Conservation (phyloP, 2,113 vertebrate genomes). For the Bungarus multicinctus region DNA sequence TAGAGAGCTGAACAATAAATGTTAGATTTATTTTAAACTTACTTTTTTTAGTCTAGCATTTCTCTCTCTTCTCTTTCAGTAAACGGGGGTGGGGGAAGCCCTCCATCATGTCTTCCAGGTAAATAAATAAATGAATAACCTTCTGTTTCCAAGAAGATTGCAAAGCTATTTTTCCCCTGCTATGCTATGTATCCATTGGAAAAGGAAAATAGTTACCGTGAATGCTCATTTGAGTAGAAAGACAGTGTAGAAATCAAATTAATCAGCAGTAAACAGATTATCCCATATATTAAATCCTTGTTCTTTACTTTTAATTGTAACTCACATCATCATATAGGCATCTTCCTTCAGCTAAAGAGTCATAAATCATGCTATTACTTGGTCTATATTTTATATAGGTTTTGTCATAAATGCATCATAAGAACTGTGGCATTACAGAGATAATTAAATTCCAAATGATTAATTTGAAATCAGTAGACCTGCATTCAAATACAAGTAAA, state of each 20-base stretch:
- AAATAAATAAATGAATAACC: not conserved
- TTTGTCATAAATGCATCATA: not conserved
- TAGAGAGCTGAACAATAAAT: not conserved
- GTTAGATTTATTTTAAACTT: not conserved
- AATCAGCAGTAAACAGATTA: not conserved
- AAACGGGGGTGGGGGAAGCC: not conserved
- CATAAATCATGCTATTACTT: not conserved
- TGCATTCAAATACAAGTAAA: not conserved
- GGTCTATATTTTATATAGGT: not conserved
- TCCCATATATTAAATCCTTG: not conserved
- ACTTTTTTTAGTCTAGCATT: not conserved
- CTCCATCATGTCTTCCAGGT: not conserved
- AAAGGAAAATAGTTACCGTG: not conserved
- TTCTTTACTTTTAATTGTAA: not conserved
- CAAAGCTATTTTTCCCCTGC: not conserved
- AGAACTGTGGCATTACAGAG: not conserved
- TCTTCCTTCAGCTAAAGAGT: not conserved
- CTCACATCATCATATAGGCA: not conserved
- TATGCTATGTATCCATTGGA: not conserved
- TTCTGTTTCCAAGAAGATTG: not conserved
- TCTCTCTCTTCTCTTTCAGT: not conserved
- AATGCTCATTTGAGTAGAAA: not conserved
- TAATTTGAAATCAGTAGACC: not conserved
- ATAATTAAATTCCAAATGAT: not conserved
- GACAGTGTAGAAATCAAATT: not conserved